Evolutionary conservation across 2,113 vertebrate species (phyloP), one percentile per base, ranked within the genome.

Genomic region (Chrysemys picta): DNA sequence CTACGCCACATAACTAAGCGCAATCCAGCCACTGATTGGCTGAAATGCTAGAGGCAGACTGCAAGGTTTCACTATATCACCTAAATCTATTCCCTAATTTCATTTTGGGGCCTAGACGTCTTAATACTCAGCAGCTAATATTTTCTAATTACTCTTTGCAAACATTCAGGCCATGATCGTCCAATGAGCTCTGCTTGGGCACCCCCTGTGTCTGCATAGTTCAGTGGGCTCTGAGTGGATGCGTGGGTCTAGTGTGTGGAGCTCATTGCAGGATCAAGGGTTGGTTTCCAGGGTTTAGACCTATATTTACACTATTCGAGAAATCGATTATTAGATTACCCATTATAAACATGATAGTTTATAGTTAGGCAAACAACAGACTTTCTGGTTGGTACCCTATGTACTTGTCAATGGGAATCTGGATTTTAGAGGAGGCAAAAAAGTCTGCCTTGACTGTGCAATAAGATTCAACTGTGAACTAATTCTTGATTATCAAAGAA

Each of bases 341-440:
- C 16, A 69, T 69, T n/a, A n/a, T n/a, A n/a, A 69, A n/a, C 35
- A 69, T 69, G 56, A 56, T 24, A 65, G 31, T 27, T 31, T 65
- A 19, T 69, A n/a, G 13, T 69, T 69, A 69, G 65, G 31, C 17
- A 29, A 65, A 65, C 16, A 69, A 69, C 14, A 69, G 35, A 16
- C 65, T 69, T 69, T 69, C 65, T 69, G 35, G 35, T 69, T 69
- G 35, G 31, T n/a, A 14, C 8, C 16, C 65, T 69, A n/a, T 95
- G 79, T 0, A 0, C 81, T 19, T 0, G 0, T 42, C 83, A 76
- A 54, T 52, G 42, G 80, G 50, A 90, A 82, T 69, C 1, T n/a
- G 57, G 38, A 57, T 80, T 80, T 81, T 72, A 84, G 75, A 80
- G 56, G n/a, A 89, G 80, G 91, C 80, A 93, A 80, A 22, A 38